Percentiles rank a stretch among this genome's conserved stretches.
Evolutionary conservation across 2,797 vertebrate species (phyloP).

Genomic region (Rhodeus uyekii): DNA sequence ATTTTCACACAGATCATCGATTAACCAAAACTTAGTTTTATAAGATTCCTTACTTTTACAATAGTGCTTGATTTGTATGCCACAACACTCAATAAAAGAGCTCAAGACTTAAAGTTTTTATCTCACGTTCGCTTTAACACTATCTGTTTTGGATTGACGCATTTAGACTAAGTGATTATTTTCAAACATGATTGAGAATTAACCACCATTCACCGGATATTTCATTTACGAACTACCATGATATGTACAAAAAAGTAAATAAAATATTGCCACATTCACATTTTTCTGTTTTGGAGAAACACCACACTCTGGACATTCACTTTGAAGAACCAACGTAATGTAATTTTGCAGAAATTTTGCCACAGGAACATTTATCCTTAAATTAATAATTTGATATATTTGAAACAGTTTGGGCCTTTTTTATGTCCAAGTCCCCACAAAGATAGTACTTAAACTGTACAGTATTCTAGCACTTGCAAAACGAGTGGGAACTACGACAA

Average conservation of each 20-base stretch:
- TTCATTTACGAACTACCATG: no score
- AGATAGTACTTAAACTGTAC: slow-evolving; percentile 26
- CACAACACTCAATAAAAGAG: no score
- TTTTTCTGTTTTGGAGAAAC: no score
- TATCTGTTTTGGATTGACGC: background rate
- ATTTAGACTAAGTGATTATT: background rate
- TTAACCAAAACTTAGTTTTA: no score
- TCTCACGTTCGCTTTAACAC: background rate
- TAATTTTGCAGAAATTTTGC: no score
- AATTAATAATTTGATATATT: background rate
- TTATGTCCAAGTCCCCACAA: slow-evolving; percentile 25
- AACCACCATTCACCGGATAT: no score
- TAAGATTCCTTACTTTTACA: no score
- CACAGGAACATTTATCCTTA: no score
- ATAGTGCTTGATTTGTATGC: background rate
- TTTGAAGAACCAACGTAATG: no score
- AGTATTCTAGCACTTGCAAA: slow-evolving; percentile 1
- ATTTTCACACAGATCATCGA: no score
- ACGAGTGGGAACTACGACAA: slow-evolving; percentile 42
- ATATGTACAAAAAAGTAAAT: background rate
- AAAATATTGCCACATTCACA: no score
- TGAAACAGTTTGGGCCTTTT: background rate
- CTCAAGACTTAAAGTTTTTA: background rate
- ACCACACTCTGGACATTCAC: background rate
- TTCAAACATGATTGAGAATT: background rate